These are phyloP conservation scores for Styela plicata DNA, from an alignment of 23 tunicate genomes.

Conservation along the genomic window DNA sequence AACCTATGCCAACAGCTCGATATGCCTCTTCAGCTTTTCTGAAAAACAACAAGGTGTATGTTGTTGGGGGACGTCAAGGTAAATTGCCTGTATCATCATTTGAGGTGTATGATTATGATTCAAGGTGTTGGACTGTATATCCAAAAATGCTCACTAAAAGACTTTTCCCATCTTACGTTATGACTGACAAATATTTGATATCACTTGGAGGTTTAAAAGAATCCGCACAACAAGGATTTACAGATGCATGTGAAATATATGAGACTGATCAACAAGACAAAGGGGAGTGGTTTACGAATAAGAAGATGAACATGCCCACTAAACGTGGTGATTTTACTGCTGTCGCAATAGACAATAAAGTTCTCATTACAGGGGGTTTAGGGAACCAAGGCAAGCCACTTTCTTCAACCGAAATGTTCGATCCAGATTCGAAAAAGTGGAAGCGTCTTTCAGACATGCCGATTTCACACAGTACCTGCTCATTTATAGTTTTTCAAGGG, in stretches of 20 bases:
- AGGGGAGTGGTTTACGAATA: constrained; percentile 71
- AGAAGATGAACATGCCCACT: constrained; percentile 75
- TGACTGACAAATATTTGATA: constrained; percentile 68
- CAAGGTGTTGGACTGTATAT: constrained; percentile 50
- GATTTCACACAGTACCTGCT: constrained; percentile 47
- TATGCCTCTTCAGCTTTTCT: constrained; percentile 75
- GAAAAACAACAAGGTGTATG: constrained; percentile 62
- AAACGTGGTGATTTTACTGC: constrained; percentile 84
- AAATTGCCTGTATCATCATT: constrained; percentile 83
- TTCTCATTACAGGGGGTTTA: constrained; percentile 70
- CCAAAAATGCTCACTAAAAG: constrained; percentile 65
- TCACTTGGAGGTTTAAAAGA: constrained; percentile 75
- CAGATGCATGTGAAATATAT: constrained; percentile 85
- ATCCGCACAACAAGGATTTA: constrained; percentile 71
- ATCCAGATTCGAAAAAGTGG: constrained; percentile 88
- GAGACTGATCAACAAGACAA: constrained; percentile 48
- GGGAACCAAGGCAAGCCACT: constrained; percentile 88
- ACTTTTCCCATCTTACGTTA: constrained; percentile 74
- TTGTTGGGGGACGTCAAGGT: constrained; percentile 82
- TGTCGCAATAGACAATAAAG: constrained; percentile 60
- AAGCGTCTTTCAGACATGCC: constrained; percentile 72
- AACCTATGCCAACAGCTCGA: constrained; percentile 88
- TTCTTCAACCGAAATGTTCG: constrained; percentile 58
- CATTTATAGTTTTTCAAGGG: constrained; percentile 36
- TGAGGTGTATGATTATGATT: constrained; percentile 72